These are phyloP conservation scores for Brachionus asplanchnoidis DNA, from an alignment of 1,140 invertebrate species.

Conservation along the genomic window DNA sequence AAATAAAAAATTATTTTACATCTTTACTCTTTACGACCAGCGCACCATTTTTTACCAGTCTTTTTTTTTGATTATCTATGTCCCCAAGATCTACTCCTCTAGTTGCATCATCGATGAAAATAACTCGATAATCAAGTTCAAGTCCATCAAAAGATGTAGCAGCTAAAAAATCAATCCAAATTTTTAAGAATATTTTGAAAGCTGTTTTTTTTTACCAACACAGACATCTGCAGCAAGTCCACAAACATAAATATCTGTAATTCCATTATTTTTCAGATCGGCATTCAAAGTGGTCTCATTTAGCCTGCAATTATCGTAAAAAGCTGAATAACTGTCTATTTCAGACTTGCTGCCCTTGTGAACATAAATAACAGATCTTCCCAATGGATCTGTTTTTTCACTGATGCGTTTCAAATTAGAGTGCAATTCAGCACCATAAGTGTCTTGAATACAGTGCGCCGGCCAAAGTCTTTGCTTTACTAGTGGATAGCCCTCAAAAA, in stretches of 20 bases:
- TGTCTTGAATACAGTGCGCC: slow-evolving; percentile 85
- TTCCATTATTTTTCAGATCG: slow-evolving; percentile 70
- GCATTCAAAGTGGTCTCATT: slow-evolving; percentile 77
- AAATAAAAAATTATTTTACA: neutral
- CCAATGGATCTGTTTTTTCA: slow-evolving; percentile 16
- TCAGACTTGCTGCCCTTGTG: slow-evolving; percentile 90
- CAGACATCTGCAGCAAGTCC: slow-evolving; percentile 93
- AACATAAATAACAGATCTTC: slow-evolving; percentile 67
- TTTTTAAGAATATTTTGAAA: neutral
- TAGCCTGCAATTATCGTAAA: slow-evolving; percentile 90
- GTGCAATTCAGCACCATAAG: slow-evolving; percentile 87
- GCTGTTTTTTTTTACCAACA: slow-evolving; percentile 65
- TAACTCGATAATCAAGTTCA: slow-evolving; percentile 79
- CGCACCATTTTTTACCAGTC: neutral
- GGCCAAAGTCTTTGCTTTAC: slow-evolving; percentile 70
- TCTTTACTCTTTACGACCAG: neutral
- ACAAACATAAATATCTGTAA: slow-evolving; percentile 88
- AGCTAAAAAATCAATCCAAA: neutral
- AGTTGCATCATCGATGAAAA: slow-evolving; percentile 82
- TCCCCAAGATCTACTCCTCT: slow-evolving; percentile 69
- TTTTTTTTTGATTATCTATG: slow-evolving; percentile 19
- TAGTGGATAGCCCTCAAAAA: slow-evolving; percentile 62
- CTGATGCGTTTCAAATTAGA: slow-evolving; percentile 65
- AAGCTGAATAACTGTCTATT: slow-evolving; percentile 93
- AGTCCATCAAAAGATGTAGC: slow-evolving; percentile 78